Base-by-base conservation (phyloP, 2,113 vertebrate genomes). In the Columba livia region DNA sequence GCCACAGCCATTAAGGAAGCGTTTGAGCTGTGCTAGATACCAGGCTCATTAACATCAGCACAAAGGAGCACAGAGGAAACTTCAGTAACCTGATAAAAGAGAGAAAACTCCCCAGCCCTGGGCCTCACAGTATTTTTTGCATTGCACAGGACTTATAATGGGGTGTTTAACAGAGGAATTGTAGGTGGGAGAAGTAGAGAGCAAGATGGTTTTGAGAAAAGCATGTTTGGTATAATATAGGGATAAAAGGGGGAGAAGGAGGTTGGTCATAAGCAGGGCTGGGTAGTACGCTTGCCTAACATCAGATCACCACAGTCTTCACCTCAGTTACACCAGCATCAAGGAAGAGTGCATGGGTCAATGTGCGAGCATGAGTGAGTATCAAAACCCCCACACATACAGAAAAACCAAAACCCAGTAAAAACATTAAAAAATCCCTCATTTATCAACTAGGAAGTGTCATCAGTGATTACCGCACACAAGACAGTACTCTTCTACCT, bases 291-390 rank as follows among this genome's bases (percentile, higher is more conserved):
- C 12, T 86, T 75, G 17, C 32, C 31, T 50, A 57, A 26, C 56
- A 58, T 40, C 40, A 36, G 13, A 25, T 25, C 16, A 31, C 53
- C 53, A 38, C 26, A n/a, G 14, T 10, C n/a, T 73, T 70, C 69
- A 50, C 23, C 48, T 16, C 0, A 28, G 12, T 5, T 34, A 26
- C 32, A 51, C 7, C 44, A 69, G 21, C 29, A 47, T 51, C 31
- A 36, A 82, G 36, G 4, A 6, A 57, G 26, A 31, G 31, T 20
- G 9, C 3, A 6, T 0, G 0, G 14, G 7, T 24, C 47, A 75
- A 18, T 1, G 28, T n/a, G 34, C 24, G 44, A 56, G 50, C 47
- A 32, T 26, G 20, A 48, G 9, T 2, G 1, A 67, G 11, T 24
- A 62, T 26, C 74, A 61, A 19, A 48, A 6, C 20, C 2, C 28